Conservation (phyloP, 2,797 vertebrate species). For the Phaenicophaeus curvirostris region DNA sequence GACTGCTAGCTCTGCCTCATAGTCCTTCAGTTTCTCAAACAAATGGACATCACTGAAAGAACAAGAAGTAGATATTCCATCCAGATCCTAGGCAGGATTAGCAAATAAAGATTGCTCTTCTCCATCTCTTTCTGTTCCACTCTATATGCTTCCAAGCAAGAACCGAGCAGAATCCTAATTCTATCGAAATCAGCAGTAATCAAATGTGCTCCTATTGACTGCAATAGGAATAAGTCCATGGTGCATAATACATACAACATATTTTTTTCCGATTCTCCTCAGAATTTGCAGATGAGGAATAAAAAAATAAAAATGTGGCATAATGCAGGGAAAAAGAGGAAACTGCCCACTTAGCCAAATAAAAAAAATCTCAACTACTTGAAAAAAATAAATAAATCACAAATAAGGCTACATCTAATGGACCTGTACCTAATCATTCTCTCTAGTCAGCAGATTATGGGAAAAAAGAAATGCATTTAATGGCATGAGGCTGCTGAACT, state of each 20-base stretch:
- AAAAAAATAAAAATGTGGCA: neutral
- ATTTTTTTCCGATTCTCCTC: neutral
- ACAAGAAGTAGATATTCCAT: neutral
- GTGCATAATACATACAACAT: neutral
- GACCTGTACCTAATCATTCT: neutral
- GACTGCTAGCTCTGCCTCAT: neutral
- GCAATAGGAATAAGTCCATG: neutral
- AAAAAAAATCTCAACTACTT: neutral
- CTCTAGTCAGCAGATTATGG: neutral
- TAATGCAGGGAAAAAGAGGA: neutral
- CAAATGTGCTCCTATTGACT: neutral
- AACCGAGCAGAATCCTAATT: neutral
- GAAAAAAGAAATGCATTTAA: neutral
- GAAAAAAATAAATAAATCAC: rapidly evolving
- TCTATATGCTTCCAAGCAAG: neutral
- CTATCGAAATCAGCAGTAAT: neutral
- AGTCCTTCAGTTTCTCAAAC: neutral
- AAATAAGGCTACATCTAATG: neutral
- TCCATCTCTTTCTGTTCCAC: neutral
- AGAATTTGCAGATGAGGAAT: neutral
- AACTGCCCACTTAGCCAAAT: neutral
- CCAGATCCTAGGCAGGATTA: neutral
- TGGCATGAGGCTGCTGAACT: neutral
- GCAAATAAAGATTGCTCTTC: neutral
- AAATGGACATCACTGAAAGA: neutral